Evolutionary conservation across 1,140 invertebrate species (phyloP), one percentile per base, ranked within the genome.

Genomic region (Tetramorium parvispinum): DNA sequence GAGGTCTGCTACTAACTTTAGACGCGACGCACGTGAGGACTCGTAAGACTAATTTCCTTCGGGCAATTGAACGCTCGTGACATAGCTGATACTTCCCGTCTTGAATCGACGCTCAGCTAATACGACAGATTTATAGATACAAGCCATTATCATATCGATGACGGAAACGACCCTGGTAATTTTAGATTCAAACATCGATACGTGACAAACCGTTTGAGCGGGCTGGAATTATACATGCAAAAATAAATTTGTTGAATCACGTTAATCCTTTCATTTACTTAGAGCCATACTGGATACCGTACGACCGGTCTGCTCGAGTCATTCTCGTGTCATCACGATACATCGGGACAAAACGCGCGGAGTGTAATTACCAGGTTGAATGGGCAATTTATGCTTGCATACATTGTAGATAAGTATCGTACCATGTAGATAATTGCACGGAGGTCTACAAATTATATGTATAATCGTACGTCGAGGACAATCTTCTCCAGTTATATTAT

Each of bases 381-480:
- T 65, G 73, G 73, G 59, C 37, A 85, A 85, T 85, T 85, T 85
- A 65, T 85, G 73, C 46, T 21, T 40, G 46, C 82, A 65, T 65
- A 85, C 82, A 37, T 78, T 85, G 59, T 32, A 78, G 73, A 66
- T 78, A 78, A 85, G 73, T 85, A 59, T 76, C 73, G 59, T 77
- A 32, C 32, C 61, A 51, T 49, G 57, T 32, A 43, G 70, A 85
- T 85, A 85, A 85, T 78, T 85, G 73, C 70, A 78, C 32, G 46
- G 57, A 32, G 82, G 32, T 75, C 43, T 85, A 65, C 55, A 78
- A 78, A 78, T 85, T 85, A 53, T 65, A 51, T 37, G 73, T 53
- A 73, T 85, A 78, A 65, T 32, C 57, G 37, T 78, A 63, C 8
- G 73, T 63, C 73, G 49, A 63, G 57, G 57, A 78, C 82, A 78